Base-by-base conservation (phyloP, 1,140 invertebrate species). In the Zaprionus nigranus region DNA sequence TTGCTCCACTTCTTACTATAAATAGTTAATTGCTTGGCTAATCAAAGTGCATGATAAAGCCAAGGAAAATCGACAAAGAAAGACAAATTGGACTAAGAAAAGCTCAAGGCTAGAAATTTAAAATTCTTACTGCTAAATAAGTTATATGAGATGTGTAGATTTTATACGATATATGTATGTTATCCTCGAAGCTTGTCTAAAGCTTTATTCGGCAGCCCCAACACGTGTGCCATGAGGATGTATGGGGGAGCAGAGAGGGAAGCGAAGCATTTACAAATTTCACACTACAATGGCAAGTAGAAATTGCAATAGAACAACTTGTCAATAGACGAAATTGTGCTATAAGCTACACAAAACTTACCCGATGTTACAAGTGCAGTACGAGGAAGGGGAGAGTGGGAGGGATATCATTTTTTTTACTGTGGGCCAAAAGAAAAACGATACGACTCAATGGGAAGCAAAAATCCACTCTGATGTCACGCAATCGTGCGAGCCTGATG, bases 391-490 rank as follows among this genome's bases (percentile, higher is more conserved):
- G 36, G 13, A 3, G 34, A 12, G 34, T 11, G 34, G 34, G 9
- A 36, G 11, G 36, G 13, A 34, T 17, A 43, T 43, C 5, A 43
- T 67, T 60, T 67, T 67, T 67, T 62, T 24, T 40, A 34, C 51
- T 64, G 51, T n/a, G 28, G 70, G 2, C 15, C 54, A 24, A 70
- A 51, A 43, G 57, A 56, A 65, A 72, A 66, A 75, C 68, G 76
- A 71, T 73, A 59, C 54, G 71, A 68, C 68, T 75, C 46, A 76
- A 57, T 66, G 46, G 54, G 49, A 63, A 76, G 40, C 43, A 71
- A 70, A 79, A 78, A 86, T 80, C 72, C 56, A 72, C 77, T 87
- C 87, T 87, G 82, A 86, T 82, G 75, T 77, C 77, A 87, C 77
- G 78, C 81, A 84, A 81, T 86, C 79, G 82, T 85, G 83, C 82